These are phyloP conservation scores for Gortyna flavago DNA, from an alignment of 2,888 invertebrate species.

Conservation along the genomic window DNA sequence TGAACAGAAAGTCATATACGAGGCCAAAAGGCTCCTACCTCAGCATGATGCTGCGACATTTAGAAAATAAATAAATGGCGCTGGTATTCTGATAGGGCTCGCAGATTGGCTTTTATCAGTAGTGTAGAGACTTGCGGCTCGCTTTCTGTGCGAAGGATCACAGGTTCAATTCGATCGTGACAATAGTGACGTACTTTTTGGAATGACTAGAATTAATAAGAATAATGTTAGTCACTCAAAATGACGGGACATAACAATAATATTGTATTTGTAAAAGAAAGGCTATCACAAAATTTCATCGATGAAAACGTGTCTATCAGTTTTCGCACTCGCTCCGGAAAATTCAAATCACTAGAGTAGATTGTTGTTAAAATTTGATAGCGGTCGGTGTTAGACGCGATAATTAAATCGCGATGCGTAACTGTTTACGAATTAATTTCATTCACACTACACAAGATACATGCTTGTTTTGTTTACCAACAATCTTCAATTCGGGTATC, in stretches of 20 bases:
- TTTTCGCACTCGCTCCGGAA: slow-evolving; percentile 16
- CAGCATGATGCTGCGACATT: no score
- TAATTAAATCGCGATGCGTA: slow-evolving; percentile 16
- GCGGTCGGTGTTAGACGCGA: background rate
- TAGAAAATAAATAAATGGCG: no score
- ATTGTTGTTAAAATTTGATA: slow-evolving; percentile 26
- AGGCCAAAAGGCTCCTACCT: no score
- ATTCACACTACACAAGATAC: slow-evolving; percentile 4
- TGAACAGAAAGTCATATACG: no score
- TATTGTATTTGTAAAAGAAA: slow-evolving; percentile 11
- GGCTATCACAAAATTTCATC: slow-evolving; percentile 3
- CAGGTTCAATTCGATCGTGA: background rate
- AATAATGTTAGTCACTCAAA: background rate
- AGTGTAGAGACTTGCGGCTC: background rate
- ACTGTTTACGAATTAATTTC: slow-evolving; percentile 19
- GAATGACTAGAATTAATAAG: background rate
- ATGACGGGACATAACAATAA: background rate
- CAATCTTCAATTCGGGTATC: background rate
- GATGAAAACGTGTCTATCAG: slow-evolving; percentile 11
- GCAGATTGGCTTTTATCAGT: background rate
- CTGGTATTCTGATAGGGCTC: no score
- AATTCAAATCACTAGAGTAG: slow-evolving; percentile 34
- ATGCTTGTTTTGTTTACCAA: slow-evolving; percentile 24
- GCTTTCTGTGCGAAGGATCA: background rate
- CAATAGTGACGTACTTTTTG: background rate